These are phyloP conservation scores for Stichopus chloronotus DNA, from an alignment of 35 echinoderm and acorn worm species.

Conservation along the genomic window DNA sequence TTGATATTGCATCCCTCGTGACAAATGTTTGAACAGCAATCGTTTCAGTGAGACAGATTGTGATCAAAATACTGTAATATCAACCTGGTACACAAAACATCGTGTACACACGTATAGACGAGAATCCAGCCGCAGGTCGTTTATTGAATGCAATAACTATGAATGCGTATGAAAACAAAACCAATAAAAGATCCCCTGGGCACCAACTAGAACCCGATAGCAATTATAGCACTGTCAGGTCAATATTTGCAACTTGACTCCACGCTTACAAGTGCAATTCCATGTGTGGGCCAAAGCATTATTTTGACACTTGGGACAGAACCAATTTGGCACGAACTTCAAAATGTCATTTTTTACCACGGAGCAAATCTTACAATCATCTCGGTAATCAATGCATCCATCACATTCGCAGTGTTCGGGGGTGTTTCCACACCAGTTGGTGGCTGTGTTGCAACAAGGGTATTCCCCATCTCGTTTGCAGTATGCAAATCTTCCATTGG, in stretches of 20 bases:
- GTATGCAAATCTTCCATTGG: neutral
- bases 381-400: slow-evolving; percentile 30
- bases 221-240: neutral
- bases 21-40: neutral
- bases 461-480: neutral
- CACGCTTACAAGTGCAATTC: neutral
- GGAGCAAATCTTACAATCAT: neutral
- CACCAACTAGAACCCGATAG: no score
- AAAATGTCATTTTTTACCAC: neutral
- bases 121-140: neutral
- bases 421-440: slow-evolving; percentile 33
- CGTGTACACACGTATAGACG: neutral
- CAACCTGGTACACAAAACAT: neutral
- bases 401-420: slow-evolving; percentile 32
- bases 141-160: neutral
- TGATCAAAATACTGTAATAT: neutral
- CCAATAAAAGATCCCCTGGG: no score
- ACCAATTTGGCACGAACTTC: neutral
- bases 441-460: neutral
- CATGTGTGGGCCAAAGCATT: no score
- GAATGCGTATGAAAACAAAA: neutral
- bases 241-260: neutral
- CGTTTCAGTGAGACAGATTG: neutral
- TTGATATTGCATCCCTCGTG: neutral
- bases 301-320: neutral